These are phyloP conservation scores for Pungitius pungitius DNA, from an alignment of 2,113 vertebrate species.

Conservation along the genomic window DNA sequence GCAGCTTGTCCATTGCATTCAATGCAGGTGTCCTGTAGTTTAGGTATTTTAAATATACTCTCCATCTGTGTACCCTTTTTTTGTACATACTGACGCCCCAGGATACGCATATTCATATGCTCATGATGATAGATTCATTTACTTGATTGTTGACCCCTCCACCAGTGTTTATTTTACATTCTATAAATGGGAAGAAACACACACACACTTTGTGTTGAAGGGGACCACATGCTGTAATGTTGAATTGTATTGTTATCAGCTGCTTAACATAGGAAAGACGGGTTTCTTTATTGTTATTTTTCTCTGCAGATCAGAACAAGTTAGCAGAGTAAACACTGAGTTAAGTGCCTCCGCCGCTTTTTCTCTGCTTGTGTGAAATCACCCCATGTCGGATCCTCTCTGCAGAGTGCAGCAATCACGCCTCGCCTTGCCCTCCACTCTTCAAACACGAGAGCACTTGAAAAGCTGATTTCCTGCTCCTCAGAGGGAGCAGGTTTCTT, in stretches of 20 bases:
- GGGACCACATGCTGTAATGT: background rate
- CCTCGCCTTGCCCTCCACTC: slow-evolving; percentile 69
- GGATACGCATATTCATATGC: slow-evolving; percentile 17
- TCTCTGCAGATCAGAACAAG: slow-evolving; percentile 8
- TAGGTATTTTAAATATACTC: background rate
- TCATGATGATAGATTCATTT: slow-evolving; percentile 2
- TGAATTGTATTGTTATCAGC: background rate
- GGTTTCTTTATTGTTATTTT: slow-evolving; percentile 1
- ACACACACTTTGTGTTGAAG: background rate
- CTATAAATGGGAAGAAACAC: slow-evolving; percentile 12
- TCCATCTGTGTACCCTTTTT: background rate
- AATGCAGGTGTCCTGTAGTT: background rate
- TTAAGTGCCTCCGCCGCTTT: slow-evolving; percentile 39
- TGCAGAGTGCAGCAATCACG: slow-evolving; percentile 71
- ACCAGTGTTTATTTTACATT: slow-evolving; percentile 6
- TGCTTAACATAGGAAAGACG: slow-evolving; percentile 4
- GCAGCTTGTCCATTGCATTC: background rate
- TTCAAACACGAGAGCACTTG: slow-evolving; percentile 77
- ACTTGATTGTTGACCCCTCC: no score
- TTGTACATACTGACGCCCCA: background rate
- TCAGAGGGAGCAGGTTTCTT: slow-evolving; percentile 72
- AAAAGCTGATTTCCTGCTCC: slow-evolving; percentile 78
- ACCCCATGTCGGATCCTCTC: slow-evolving; percentile 55
- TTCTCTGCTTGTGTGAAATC: slow-evolving; percentile 61
- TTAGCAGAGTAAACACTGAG: slow-evolving; percentile 37